Conservation (phyloP, 2,113 vertebrate genomes). For the Podiceps cristatus region DNA sequence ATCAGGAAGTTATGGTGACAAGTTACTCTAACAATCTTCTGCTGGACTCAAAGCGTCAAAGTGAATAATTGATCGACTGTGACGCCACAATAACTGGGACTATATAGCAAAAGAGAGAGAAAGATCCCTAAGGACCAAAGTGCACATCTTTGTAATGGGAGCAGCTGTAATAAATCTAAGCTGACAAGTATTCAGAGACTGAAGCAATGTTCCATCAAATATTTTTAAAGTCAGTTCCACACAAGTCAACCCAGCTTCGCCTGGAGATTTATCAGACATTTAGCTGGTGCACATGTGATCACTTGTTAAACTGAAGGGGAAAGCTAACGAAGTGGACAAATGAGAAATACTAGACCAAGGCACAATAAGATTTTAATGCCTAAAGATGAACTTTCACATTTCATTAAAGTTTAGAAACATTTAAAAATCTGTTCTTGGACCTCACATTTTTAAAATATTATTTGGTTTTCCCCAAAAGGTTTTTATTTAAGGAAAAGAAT, state of each 20-base stretch:
- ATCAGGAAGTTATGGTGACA: neutral
- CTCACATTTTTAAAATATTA: neutral
- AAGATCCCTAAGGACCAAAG: slow-evolving; percentile 70
- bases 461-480: neutral
- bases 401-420: slow-evolving; percentile 13
- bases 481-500: neutral
- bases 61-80: slow-evolving; percentile 68
- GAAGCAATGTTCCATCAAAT: slow-evolving; percentile 79
- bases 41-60: slow-evolving; percentile 44
- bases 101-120: slow-evolving; percentile 49
- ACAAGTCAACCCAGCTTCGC: slow-evolving; percentile 75
- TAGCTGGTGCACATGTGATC: slow-evolving; percentile 79
- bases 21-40: neutral
- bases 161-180: slow-evolving; percentile 77
- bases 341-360: neutral
- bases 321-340: slow-evolving; percentile 22
- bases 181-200: slow-evolving; percentile 82
- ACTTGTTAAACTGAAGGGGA: slow-evolving; percentile 57
- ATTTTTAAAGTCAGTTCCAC: slow-evolving; percentile 85
- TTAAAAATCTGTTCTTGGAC: neutral
- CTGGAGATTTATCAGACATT: slow-evolving; percentile 83
- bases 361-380: slow-evolving; percentile 21
- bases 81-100: slow-evolving; percentile 63
- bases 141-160: slow-evolving; percentile 61
- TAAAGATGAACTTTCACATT: slow-evolving; percentile 33